Evolutionary conservation across 2,113 vertebrate genomes (phyloP).

Genomic region (Regulus satrapa): DNA sequence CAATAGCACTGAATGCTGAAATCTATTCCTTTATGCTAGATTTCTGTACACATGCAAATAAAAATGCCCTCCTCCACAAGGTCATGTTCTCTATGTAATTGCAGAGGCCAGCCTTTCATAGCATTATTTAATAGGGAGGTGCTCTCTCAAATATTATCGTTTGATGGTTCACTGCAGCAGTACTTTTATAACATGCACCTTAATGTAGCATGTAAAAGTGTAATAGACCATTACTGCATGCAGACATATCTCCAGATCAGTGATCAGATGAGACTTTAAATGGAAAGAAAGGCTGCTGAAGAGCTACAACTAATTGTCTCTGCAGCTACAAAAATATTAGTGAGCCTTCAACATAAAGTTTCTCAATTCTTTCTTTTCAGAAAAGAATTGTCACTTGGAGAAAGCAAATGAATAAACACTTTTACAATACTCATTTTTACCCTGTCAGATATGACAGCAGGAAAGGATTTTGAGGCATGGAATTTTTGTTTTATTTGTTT

Average conservation of each 20-base stretch:
- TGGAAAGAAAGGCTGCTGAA: neutral
- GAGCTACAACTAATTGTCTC: neutral
- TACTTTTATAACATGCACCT: neutral
- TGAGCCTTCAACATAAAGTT: neutral
- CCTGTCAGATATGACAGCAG: neutral
- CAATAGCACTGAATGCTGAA: neutral
- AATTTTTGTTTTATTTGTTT: neutral
- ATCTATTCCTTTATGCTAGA: neutral
- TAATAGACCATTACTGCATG: neutral
- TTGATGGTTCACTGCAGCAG: neutral
- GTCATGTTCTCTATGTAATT: neutral
- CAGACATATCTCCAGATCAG: neutral
- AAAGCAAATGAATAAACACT: neutral
- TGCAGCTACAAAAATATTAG: neutral
- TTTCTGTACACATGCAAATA: neutral
- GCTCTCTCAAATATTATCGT: neutral
- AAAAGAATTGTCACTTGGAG: neutral
- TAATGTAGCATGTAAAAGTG: neutral
- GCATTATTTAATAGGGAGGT: neutral
- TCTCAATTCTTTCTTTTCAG: neutral
- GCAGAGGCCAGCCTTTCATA: neutral
- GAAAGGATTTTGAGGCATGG: neutral
- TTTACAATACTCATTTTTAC: neutral
- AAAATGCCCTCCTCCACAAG: neutral
- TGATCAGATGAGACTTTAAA: neutral